Evolutionary conservation across 92 coral and sea anemone species (phyloP), one percentile per base, ranked within the genome.

Genomic region (Micromussa lordhowensis): DNA sequence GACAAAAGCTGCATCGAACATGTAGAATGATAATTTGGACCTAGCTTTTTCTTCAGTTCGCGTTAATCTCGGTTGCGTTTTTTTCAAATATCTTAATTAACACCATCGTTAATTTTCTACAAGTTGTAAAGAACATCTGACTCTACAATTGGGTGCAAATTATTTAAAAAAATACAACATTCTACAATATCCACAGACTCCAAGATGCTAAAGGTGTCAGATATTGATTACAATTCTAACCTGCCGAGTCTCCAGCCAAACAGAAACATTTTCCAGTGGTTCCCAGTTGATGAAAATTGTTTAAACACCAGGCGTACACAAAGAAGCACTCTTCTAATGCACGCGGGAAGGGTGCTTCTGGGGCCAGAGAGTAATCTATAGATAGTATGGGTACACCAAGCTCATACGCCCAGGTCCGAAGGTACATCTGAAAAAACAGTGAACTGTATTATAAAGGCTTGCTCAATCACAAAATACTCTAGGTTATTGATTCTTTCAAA

Each of bases 171-270:
- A n/a, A n/a, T n/a, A n/a, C n/a, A n/a, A n/a, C n/a, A 44, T 44
- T 44, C 51, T 8, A 44, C 11, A 44, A 11, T 44, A 44, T 44
- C 51, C 51, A 44, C 51, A 44, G 11, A 55, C 61, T 0, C 19
- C 22, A 55, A 55, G 22, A 55, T 55, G 61, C 15, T 4, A 19
- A 61, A 61, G 30, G 24, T 44, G 51, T 6, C 12, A 0, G 0
- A 79, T 29, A 51, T 32, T 26, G 66, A 51, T 24, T 5, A 55
- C 32, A 15, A 24, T 24, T 72, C 77, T 18, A 91, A 97, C 99
- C 99, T 91, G 99, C 99, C 29, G 99, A 97, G 88, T 97, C 99
- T 9, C 99, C 99, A 74, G 94, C 98, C 55, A 97, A 81, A 70
- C 98, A 96, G 66, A 96, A 83, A 68, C 86, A 82, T 77, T 94